Conservation (phyloP, 2,888 invertebrate species). For the Dolichopus griseipennis region DNA sequence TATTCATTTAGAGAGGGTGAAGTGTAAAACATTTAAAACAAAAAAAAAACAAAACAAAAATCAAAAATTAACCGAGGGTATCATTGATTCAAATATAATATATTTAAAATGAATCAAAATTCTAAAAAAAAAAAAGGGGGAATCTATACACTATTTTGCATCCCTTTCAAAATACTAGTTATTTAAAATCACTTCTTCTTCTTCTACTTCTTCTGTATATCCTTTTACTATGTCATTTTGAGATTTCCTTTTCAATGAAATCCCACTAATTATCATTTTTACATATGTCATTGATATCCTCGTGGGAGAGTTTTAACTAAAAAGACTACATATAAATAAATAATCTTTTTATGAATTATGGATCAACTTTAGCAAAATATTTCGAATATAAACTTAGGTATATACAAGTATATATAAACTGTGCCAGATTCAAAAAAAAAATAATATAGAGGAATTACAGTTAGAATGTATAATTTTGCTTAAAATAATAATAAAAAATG, state of each 20-base stretch:
- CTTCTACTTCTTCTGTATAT: not conserved
- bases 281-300: conserved; percentile 7
- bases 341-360: not conserved
- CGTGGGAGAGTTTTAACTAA: conserved; percentile 9
- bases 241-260: not conserved
- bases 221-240: not conserved
- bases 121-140: too few relatives aligned
- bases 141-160: not conserved
- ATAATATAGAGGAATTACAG: too few relatives aligned
- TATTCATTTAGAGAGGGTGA: too few relatives aligned
- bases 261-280: conserved; percentile 7
- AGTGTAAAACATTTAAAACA: too few relatives aligned
- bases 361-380: not conserved
- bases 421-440: too few relatives aligned
- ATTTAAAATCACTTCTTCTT: not conserved
- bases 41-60: too few relatives aligned
- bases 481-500: not conserved
- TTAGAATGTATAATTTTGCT: not conserved
- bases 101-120: too few relatives aligned
- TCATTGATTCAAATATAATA: too few relatives aligned
- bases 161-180: not conserved
- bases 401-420: too few relatives aligned
- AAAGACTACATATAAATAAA: conserved; percentile 3
- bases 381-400: too few relatives aligned
- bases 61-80: too few relatives aligned